Conservation (phyloP, 2,113 vertebrate genomes). For the Hemichromis elongatus region DNA sequence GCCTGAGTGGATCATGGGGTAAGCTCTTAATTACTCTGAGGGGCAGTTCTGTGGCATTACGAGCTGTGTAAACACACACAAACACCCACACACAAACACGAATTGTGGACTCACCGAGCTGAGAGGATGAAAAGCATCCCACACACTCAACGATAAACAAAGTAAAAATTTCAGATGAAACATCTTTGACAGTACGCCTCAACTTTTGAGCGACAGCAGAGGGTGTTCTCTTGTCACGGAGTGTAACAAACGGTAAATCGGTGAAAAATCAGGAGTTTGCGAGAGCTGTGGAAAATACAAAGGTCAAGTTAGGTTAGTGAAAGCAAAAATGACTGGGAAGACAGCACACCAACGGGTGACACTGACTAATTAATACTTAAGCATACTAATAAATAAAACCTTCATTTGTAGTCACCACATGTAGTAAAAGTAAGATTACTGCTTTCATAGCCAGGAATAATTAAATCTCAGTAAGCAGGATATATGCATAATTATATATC, state of each 20-base stretch:
- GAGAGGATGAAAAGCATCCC: neutral
- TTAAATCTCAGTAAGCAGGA: neutral
- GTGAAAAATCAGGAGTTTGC: neutral
- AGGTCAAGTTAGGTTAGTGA: neutral
- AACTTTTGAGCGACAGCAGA: neutral
- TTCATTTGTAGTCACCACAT: neutral
- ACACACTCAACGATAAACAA: neutral
- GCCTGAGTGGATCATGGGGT: conserved; percentile 44
- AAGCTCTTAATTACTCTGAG: conserved; percentile 62
- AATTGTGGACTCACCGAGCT: neutral
- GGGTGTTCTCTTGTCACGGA: neutral
- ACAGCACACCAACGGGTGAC: neutral
- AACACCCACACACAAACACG: neutral
- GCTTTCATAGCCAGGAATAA: neutral
- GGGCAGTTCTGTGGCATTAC: conserved; percentile 52
- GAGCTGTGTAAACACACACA: conserved; percentile 25
- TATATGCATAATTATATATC: conserved; percentile 1
- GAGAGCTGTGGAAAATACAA: neutral
- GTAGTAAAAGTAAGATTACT: neutral
- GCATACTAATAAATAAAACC: neutral
- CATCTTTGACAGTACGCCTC: neutral
- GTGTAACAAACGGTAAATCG: neutral
- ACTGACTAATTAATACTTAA: neutral
- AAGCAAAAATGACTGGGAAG: neutral
- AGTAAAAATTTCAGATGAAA: neutral